Evolutionary conservation across 1,140 invertebrate genomes (phyloP).

Genomic region (Chironomus tepperi): DNA sequence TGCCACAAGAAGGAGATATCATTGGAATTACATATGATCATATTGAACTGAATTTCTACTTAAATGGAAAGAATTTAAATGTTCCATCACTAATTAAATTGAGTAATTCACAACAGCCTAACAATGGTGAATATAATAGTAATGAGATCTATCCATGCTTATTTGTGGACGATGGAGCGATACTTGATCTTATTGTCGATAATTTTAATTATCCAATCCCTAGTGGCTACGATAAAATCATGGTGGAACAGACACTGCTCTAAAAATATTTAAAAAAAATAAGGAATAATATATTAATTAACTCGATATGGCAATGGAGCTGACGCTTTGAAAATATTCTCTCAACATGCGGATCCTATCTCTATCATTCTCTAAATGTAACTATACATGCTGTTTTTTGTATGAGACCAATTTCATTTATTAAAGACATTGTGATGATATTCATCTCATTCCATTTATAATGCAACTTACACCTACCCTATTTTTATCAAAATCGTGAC

Average conservation of each 20-base stretch:
- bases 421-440: not conserved
- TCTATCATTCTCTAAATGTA: not conserved
- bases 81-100: slow-evolving; percentile 79
- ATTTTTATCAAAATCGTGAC: not conserved
- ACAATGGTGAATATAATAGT: slow-evolving; percentile 24
- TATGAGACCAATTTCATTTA: not conserved
- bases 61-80: slow-evolving; percentile 84
- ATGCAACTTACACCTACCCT: not conserved
- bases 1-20: slow-evolving; percentile 87
- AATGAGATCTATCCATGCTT: slow-evolving; percentile 34
- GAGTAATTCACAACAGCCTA: slow-evolving; percentile 47
- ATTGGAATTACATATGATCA: slow-evolving; percentile 94
- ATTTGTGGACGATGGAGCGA: slow-evolving; percentile 94
- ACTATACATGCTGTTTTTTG: not conserved
- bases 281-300: too few species aligned
- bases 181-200: slow-evolving; percentile 87
- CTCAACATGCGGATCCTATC: too few species aligned
- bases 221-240: slow-evolving; percentile 87
- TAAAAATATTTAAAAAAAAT: slow-evolving; percentile 44
- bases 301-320: too few species aligned
- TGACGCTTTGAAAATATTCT: too few species aligned
- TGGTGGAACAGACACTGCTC: slow-evolving; percentile 93
- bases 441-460: not conserved
- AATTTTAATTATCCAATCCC: slow-evolving; percentile 80
- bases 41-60: slow-evolving; percentile 90